Base-by-base conservation (phyloP, 23 tunicate genomes). In the Diplosoma virens region DNA sequence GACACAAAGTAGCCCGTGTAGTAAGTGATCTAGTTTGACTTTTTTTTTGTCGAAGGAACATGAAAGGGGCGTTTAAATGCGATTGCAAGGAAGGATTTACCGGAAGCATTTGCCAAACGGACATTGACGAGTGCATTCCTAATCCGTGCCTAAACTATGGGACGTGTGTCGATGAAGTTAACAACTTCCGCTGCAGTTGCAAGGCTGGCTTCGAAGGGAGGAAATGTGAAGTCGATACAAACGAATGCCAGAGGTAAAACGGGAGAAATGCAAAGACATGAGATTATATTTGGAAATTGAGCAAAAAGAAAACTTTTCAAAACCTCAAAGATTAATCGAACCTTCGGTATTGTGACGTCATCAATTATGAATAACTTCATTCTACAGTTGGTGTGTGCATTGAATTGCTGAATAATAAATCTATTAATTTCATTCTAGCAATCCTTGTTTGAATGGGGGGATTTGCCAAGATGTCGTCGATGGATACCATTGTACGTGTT, bases 111-210 rank as follows among this genome's bases (percentile, higher is more conserved):
- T 87, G 93, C 27, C 58, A 79, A 18, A 53, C 21, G 63, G 85
- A 86, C 29, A 32, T 35, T 17, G 73, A 86, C 53, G 93, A 80
- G 5, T 86, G 93, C 73, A 53, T 22, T 0, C 56, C 75, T 26
- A 80, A 71, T 20, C 93, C 93, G 11, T 86, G 93, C 59, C 53
- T 70, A 23, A 67, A 86, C 48, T 14, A 31, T 17, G 93, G 93
- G 14, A 46, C 73, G 47, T 86, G 93, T 30, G 36, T 33, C n/a
- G 85, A 86, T 32, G 33, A 71, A 17, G 58, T 59, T 9, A 48
- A 48, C 22, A 50, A 50, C 26, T 48, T 47, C 27, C 60, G 61
- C 21, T 82, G 87, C 53, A 55, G 41, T 3, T 82, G 87, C 47
- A 32, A 50, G 0, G 50, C 28, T 23, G 87, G 87, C 5, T 82